Conservation (phyloP, 2,113 vertebrate genomes). For the Ammospiza caudacuta region DNA sequence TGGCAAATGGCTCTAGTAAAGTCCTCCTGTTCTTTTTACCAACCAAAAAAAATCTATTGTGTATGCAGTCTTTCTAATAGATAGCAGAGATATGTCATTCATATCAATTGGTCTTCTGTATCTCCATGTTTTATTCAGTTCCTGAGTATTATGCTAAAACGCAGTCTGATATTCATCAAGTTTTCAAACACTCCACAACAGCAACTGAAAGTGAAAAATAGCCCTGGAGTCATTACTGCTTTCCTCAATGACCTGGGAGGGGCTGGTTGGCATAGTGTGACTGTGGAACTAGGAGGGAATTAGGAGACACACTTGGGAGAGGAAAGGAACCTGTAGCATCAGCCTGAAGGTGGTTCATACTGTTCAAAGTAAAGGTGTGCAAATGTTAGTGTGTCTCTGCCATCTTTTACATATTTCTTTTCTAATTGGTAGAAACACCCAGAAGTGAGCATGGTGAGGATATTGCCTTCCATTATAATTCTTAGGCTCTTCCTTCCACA, state of each 20-base stretch:
- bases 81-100: slow-evolving; percentile 66
- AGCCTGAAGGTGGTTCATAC: background rate
- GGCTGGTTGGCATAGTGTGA: background rate
- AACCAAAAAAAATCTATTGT: slow-evolving; percentile 68
- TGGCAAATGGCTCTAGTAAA: slow-evolving; percentile 67
- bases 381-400: background rate
- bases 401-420: background rate
- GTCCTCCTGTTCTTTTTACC: slow-evolving; percentile 48
- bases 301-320: background rate
- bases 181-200: slow-evolving; percentile 70
- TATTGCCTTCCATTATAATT: background rate
- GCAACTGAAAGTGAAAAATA: slow-evolving; percentile 51
- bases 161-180: slow-evolving; percentile 62
- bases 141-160: slow-evolving; percentile 67
- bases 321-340: background rate
- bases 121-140: slow-evolving; percentile 72
- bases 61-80: slow-evolving; percentile 63
- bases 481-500: background rate
- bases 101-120: slow-evolving; percentile 55
- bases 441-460: background rate
- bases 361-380: background rate
- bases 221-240: slow-evolving; percentile 18
- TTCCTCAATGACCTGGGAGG: slow-evolving; percentile 50
- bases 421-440: background rate
- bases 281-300: background rate